Conservation (phyloP, 2,888 invertebrate species). For the Synergus umbraculus region DNA sequence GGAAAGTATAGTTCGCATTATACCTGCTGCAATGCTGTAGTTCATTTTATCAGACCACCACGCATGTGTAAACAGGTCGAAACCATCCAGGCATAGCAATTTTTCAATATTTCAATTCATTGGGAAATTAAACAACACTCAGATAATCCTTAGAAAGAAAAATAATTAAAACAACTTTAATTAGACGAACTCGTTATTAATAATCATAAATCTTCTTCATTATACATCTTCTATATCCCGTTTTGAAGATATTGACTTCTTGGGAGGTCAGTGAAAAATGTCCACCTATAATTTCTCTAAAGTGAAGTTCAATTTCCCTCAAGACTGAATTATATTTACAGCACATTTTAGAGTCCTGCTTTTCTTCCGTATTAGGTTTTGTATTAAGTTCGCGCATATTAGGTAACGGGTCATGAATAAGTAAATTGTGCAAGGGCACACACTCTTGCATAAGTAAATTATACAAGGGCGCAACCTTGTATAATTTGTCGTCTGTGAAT, state of each 20-base stretch:
- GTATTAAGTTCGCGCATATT: neutral
- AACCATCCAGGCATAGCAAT: constrained; percentile 25
- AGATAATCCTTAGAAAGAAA: neutral
- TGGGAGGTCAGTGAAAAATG: constrained; percentile 2
- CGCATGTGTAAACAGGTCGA: constrained; percentile 23
- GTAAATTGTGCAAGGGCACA: constrained; percentile 28
- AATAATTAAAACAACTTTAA: too few species aligned
- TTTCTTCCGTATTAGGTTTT: constrained; percentile 30
- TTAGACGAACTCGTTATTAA: too few species aligned
- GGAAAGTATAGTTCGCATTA: constrained; percentile 20
- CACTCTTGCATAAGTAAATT: constrained; percentile 30
- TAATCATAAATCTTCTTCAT: too few species aligned
- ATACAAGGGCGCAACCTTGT: constrained; percentile 25
- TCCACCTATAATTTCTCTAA: neutral
- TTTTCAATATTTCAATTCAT: neutral
- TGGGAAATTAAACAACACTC: neutral
- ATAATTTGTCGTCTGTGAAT: constrained; percentile 29
- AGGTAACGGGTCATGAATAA: constrained; percentile 1
- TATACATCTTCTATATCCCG: neutral
- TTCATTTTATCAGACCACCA: constrained; percentile 20
- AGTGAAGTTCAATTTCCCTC: constrained; percentile 2
- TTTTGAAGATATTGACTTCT: constrained; percentile 21
- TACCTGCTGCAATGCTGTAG: constrained; percentile 15
- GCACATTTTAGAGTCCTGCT: neutral
- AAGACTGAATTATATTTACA: constrained; percentile 10